Evolutionary conservation across 1,140 invertebrate species (phyloP).

Genomic region (Drosophila novamexicana): DNA sequence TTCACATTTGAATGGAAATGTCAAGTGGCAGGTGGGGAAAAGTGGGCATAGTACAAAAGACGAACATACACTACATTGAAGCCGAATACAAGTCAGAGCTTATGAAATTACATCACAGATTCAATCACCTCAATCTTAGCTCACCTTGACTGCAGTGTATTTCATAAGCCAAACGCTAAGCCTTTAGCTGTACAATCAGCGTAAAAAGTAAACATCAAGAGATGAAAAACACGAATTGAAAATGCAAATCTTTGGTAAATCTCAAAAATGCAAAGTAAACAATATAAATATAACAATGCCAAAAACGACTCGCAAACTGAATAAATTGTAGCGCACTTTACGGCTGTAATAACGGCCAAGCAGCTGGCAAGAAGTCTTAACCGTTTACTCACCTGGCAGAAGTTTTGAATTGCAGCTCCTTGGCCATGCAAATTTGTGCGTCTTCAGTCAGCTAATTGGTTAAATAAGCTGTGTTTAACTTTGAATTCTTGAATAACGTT

Average conservation of each 20-base stretch:
- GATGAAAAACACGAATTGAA: constrained; percentile 66
- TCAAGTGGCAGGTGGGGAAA: constrained; percentile 29
- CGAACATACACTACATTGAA: constrained; percentile 2
- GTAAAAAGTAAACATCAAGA: constrained; percentile 25
- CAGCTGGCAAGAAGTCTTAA: constrained; percentile 61
- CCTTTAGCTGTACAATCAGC: constrained; percentile 23
- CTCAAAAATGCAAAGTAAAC: constrained; percentile 79
- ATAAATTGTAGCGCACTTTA: constrained; percentile 72
- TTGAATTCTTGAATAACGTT: constrained; percentile 48
- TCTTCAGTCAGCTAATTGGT: constrained; percentile 62
- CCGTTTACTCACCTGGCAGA: constrained; percentile 22
- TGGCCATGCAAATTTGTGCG: constrained; percentile 53
- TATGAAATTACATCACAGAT: neutral
- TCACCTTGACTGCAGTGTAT: constrained; percentile 7
- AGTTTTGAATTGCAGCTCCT: constrained; percentile 10
- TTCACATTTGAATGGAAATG: constrained; percentile 70
- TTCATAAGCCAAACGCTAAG: constrained; percentile 4
- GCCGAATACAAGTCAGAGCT: neutral
- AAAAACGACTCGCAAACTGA: constrained; percentile 47
- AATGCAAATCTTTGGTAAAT: constrained; percentile 76
- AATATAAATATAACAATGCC: constrained; percentile 46
- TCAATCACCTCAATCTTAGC: neutral
- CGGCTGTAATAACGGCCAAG: constrained; percentile 76
- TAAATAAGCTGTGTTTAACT: constrained; percentile 64
- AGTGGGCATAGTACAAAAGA: too few relatives aligned